A percentile compares a stretch with the other conserved stretches of the same genome.
Evolutionary conservation across 2,797 vertebrate species (phyloP).

Genomic region (Anabas testudineus): DNA sequence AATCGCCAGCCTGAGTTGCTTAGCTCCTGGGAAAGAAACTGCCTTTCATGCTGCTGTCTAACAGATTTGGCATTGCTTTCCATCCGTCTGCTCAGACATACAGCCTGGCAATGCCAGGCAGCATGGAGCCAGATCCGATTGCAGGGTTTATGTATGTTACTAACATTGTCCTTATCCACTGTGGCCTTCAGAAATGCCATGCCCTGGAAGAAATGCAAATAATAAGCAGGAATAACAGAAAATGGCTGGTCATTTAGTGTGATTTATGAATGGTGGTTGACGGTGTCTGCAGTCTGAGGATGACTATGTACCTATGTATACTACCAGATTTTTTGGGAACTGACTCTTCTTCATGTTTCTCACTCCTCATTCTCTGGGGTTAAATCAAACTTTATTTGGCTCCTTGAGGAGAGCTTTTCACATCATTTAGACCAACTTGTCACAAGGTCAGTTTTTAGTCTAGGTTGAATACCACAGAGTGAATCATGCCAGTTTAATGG

Average conservation of each 20-base stretch:
- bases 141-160: conserved; percentile 69
- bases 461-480: conserved; percentile 22
- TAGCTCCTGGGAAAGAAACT: conserved; percentile 57
- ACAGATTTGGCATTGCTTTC: conserved; percentile 64
- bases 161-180: conserved; percentile 75
- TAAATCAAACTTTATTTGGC: conserved; percentile 20
- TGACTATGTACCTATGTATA: conserved; percentile 49
- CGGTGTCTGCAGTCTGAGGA: conserved; percentile 49
- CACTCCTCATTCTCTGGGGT: conserved; percentile 33
- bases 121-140: conserved; percentile 71
- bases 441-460: conserved; percentile 43
- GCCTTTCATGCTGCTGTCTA: conserved; percentile 53
- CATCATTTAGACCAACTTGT: conserved; percentile 48
- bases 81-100: conserved; percentile 48
- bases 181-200: conserved; percentile 53
- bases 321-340: conserved; percentile 51
- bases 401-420: conserved; percentile 56
- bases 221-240: conserved; percentile 67
- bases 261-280: conserved; percentile 75
- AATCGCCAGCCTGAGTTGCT: conserved; percentile 33
- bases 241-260: conserved; percentile 56
- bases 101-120: conserved; percentile 46
- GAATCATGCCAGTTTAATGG: conserved; percentile 63
- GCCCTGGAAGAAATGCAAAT: conserved; percentile 66
- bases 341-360: conserved; percentile 41